These are phyloP conservation scores for Poicephalus meyeri DNA, from an alignment of 2,113 vertebrate genomes.

Conservation along the genomic window DNA sequence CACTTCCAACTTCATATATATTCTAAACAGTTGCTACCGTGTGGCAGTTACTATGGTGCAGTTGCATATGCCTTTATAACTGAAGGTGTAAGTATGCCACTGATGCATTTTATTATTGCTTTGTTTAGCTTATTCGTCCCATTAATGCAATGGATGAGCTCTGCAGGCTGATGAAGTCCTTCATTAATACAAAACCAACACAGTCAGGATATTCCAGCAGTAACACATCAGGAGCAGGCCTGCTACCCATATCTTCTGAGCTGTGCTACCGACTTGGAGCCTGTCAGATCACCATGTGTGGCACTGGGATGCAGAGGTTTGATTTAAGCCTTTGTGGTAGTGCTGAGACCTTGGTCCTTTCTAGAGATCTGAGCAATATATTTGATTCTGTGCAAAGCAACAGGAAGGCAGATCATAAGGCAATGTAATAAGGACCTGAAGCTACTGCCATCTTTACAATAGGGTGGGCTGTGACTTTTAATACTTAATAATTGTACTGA, in stretches of 20 bases:
- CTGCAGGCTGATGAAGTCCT: constrained; percentile 92
- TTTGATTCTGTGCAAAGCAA: not conserved
- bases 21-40: not conserved
- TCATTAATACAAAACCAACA: constrained; percentile 75
- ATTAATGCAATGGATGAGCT: constrained; percentile 98
- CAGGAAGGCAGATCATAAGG: not conserved
- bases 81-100: not conserved
- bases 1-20: not conserved
- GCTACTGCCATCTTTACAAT: not conserved
- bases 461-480: not conserved
- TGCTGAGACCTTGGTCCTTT: not conserved
- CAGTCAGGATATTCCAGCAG: constrained; percentile 60
- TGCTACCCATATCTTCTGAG: constrained; percentile 91
- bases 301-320: constrained; percentile 96
- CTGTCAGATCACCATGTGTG: constrained; percentile 93
- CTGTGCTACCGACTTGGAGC: constrained; percentile 95
- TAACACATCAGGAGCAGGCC: constrained; percentile 80
- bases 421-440: not conserved
- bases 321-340: not conserved
- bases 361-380: not conserved
- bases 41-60: not conserved
- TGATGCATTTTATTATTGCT: not conserved
- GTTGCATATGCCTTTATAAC: not conserved
- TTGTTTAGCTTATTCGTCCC: constrained; percentile 89
- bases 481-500: not conserved